Conservation (phyloP, 2,888 invertebrate species). For the Coelogynopora nodosa region DNA sequence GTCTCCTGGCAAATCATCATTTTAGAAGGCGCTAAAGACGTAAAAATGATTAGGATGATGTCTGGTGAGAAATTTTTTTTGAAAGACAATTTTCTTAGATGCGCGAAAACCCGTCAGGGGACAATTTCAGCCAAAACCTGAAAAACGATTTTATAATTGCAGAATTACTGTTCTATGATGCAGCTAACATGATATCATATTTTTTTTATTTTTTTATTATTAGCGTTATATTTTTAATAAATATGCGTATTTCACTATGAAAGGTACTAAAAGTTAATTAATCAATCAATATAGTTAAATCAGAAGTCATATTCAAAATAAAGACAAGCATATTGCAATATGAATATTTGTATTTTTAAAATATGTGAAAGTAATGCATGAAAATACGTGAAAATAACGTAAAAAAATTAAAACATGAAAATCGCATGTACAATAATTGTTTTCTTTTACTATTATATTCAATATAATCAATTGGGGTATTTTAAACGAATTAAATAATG, state of each 20-base stretch:
- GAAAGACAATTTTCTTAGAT: conserved; percentile 4
- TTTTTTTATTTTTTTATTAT: conserved; percentile 21
- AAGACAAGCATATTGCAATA: conserved; percentile 1
- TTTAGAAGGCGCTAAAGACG: conserved; percentile 5
- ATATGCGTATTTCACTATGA: background rate
- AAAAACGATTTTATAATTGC: conserved; percentile 19
- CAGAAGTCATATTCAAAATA: background rate
- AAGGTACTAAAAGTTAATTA: background rate
- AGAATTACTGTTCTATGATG: background rate
- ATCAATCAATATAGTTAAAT: conserved; percentile 24
- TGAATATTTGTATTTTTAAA: conserved; percentile 19
- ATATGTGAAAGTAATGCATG: background rate
- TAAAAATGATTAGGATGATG: background rate
- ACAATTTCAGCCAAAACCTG: background rate
- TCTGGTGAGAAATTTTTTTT: background rate
- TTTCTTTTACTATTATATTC: no score
- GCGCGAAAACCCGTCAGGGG: conserved; percentile 12
- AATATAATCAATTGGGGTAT: no score
- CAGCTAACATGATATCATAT: conserved; percentile 14
- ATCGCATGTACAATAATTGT: no score
- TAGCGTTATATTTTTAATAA: conserved; percentile 14
- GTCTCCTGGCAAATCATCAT: background rate
- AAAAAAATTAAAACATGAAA: no score
- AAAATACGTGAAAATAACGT: background rate
- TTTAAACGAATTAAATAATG: no score